Base-by-base conservation (phyloP, 2,888 invertebrate genomes). In the Heterodera filipjevi region DNA sequence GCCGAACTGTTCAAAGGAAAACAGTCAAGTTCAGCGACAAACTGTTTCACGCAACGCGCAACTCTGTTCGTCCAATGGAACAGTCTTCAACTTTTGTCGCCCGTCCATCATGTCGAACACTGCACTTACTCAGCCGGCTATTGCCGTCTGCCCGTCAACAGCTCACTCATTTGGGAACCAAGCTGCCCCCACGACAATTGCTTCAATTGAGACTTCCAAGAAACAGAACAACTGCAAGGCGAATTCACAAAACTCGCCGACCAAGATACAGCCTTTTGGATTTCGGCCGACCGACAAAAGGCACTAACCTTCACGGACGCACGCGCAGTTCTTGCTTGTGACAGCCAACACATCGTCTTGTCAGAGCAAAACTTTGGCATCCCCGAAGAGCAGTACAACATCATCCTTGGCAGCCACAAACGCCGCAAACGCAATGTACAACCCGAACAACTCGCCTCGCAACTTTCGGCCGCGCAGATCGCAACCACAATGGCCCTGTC, bases 341-440 rank as follows among this genome's bases (percentile, higher is more conserved):
- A 71, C 46, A 32, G 71, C 30, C 3, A 12, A 12, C 44, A 44
- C 3, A 46, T 71, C 30, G n/a, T 44, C 44, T 12, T 46, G 0
- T 71, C 71, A 0, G 71, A 71, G 12, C 71, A 71, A 3, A 46
- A 46, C 44, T 71, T 71, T 27, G 71, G 44, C 27, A 71, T 71
- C 12, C 44, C n/a, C 22, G 27, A 71, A 14, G 46, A 71, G 1
- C 44, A 71, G 30, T 71, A 8, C 46, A 10, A 39, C 27, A 27
- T 27, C 27, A n/a, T 71, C 44, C 3, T 71, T 6, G 8, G 27
- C 27, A 27, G 10, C 46, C 70, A 39, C 22, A 12, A 27, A n/a
- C 22, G 44, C 2, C 1, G 10, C n/a, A 46, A 16, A 32, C 44
- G 39, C 3, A 27, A 71, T 27, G 71, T 44, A 3, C 49, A 22